Base-by-base conservation (phyloP, 2,888 invertebrate species). In the Prosapia bicincta region DNA sequence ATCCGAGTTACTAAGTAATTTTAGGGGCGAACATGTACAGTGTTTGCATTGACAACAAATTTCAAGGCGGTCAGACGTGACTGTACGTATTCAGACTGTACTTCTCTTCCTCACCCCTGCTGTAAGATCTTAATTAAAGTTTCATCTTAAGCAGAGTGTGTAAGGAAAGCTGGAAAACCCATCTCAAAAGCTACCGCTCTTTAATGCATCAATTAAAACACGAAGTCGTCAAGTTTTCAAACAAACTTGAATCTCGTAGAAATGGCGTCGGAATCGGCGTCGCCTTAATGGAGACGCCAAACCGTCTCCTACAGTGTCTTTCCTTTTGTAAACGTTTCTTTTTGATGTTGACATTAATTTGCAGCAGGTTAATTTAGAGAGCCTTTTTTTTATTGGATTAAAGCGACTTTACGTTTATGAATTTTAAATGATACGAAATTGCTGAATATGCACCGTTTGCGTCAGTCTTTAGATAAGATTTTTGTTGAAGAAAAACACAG, bases 181-280 rank as follows among this genome's bases (percentile, higher is more conserved):
- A 69, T 69, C 30, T 69, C 69, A 69, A 30, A 69, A 71, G 71
- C 38, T 38, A 67, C 75, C 38, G 71, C 75, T 67, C 75, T 75
- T 75, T 75, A 75, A 75, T 71, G 75, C 67, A 67, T 71, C 75
- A 75, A 75, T 71, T 71, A 71, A 75, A 75, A 54, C 71, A 30
- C 26, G 26, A 68, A 67, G 71, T 68, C 28, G 54, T 20, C 54
- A 54, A 54, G 54, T 54, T 54, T 54, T 20, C 54, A 54, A 54
- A 54, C 54, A 54, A 54, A 54, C 20, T 54, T 54, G 54, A 54
- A 54, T 54, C 20, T 20, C 3, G 6, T 20, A 15, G 38, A n/a
- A 20, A 5, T 20, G 38, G 38, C 54, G 54, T 3, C 54, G 54
- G n/a, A n/a, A n/a, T 3, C 54, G 54, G 54, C 54, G n/a, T 54